A percentile compares a stretch with the other conserved stretches of the same genome.
These are phyloP conservation scores for Malacosoma neustria DNA, from an alignment of 2,888 invertebrate species.

Conservation along the genomic window DNA sequence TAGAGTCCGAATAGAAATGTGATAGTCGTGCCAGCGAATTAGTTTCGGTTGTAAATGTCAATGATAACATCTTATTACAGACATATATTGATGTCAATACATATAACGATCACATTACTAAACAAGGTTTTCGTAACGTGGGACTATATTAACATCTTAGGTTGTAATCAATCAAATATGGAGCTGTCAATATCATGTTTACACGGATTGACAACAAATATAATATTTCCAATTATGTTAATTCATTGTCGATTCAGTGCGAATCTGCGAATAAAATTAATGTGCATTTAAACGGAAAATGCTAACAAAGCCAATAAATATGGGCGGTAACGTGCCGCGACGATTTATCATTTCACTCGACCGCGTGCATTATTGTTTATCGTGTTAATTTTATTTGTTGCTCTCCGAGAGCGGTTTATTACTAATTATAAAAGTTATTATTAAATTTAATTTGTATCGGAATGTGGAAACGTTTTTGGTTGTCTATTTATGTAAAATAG, in stretches of 20 bases:
- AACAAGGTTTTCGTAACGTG: slow-evolving; percentile 1
- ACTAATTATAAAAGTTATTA: slow-evolving; percentile 56
- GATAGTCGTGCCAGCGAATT: slow-evolving; percentile 2
- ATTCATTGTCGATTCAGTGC: slow-evolving; percentile 60
- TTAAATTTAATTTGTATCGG: slow-evolving; percentile 47
- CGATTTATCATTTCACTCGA: slow-evolving; percentile 62
- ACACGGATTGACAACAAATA: slow-evolving; percentile 37
- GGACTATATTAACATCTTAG: not conserved
- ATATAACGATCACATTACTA: slow-evolving; percentile 5
- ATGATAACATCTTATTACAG: slow-evolving; percentile 7
- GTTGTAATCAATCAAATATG: slow-evolving; percentile 14
- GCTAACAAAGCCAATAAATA: slow-evolving; percentile 62
- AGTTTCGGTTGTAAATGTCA: slow-evolving; percentile 7
- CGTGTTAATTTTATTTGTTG: slow-evolving; percentile 67
- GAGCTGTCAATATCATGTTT: slow-evolving; percentile 24
- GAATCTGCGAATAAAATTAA: slow-evolving; percentile 68
- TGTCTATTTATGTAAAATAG: slow-evolving; percentile 41
- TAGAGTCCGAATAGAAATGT: slow-evolving; percentile 2
- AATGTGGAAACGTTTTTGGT: slow-evolving; percentile 54
- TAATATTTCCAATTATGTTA: slow-evolving; percentile 64
- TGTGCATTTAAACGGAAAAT: slow-evolving; percentile 66
- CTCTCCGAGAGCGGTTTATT: slow-evolving; percentile 48
- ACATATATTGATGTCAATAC: slow-evolving; percentile 6
- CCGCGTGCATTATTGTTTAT: slow-evolving; percentile 57
- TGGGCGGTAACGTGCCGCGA: slow-evolving; percentile 37